phyloP scores from a whole-genome alignment of 2,113 vertebrate genomes.

The Thermophis baileyi region DNA sequence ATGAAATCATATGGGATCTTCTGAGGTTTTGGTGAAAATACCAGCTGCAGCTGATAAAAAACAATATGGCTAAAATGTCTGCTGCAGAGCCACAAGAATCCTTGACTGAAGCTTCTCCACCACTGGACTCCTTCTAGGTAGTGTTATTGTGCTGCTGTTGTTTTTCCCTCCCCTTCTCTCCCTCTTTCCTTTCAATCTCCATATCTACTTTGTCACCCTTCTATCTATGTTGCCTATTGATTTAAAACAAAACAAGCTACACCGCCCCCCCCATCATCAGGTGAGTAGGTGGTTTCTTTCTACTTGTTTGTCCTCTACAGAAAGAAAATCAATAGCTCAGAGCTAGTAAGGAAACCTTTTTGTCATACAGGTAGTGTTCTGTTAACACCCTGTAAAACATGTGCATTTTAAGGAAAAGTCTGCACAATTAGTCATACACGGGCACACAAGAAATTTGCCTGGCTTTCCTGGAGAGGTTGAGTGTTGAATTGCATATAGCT shows the following conservation, averaged over 20 bases:
- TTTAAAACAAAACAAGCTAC: background rate
- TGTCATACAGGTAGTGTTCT: background rate
- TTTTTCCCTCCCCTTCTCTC: background rate
- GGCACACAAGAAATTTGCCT: background rate
- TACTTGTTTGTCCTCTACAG: background rate
- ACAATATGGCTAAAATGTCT: background rate
- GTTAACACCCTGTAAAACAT: background rate
- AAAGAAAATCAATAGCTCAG: background rate
- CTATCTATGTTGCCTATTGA: background rate
- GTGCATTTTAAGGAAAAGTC: background rate
- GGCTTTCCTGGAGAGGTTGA: background rate
- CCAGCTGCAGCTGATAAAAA: background rate
- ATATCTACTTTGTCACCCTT: background rate
- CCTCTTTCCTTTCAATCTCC: background rate
- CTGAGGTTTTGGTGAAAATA: background rate
- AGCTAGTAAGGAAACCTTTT: background rate
- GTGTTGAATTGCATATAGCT: background rate
- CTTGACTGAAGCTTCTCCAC: background rate
- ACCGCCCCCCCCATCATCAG: background rate
- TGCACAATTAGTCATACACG: background rate
- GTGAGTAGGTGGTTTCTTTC: background rate
- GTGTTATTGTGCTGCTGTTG: background rate
- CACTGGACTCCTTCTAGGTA: background rate
- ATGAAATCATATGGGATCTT: background rate
- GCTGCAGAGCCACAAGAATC: background rate